phyloP scores from a whole-genome alignment of 2,113 vertebrate genomes.

The Rhagologus leucostigma region DNA sequence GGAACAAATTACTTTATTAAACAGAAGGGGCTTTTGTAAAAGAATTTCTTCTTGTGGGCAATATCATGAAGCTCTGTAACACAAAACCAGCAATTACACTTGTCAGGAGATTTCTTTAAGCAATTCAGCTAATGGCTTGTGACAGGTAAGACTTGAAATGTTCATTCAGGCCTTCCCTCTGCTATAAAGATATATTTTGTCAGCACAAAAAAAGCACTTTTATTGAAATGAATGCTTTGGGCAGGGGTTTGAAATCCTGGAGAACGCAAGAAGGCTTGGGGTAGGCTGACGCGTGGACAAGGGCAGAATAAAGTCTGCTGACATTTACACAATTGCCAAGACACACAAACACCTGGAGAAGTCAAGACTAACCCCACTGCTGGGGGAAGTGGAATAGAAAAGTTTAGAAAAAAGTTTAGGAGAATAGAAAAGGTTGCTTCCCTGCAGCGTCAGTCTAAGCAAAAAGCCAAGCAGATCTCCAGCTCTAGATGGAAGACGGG shows the following conservation, averaged over 20 bases:
- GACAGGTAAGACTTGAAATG: slow-evolving; percentile 67
- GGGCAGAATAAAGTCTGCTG: neutral
- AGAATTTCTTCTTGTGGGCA: slow-evolving; percentile 71
- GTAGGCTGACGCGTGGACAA: neutral
- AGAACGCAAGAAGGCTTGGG: neutral
- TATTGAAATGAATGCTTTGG: slow-evolving; percentile 61
- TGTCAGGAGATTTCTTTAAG: slow-evolving; percentile 74
- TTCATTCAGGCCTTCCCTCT: slow-evolving; percentile 56
- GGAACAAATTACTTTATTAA: slow-evolving; percentile 85
- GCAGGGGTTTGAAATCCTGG: slow-evolving; percentile 14
- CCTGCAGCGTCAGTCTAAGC: neutral
- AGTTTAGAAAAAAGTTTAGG: too few species aligned
- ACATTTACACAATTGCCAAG: neutral
- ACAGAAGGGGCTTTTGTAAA: slow-evolving; percentile 73
- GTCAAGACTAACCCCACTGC: neutral
- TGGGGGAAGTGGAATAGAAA: neutral
- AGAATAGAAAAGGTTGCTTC: neutral
- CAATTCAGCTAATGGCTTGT: slow-evolving; percentile 77
- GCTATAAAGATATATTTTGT: slow-evolving; percentile 39
- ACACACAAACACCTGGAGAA: neutral
- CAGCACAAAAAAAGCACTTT: slow-evolving; percentile 44
- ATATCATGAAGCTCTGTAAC: slow-evolving; percentile 70
- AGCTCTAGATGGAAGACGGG: neutral
- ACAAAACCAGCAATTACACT: slow-evolving; percentile 71
- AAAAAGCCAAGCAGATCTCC: neutral